Conservation (phyloP, 92 coral and sea anemone species). For the Epizoanthus illoricatus region DNA sequence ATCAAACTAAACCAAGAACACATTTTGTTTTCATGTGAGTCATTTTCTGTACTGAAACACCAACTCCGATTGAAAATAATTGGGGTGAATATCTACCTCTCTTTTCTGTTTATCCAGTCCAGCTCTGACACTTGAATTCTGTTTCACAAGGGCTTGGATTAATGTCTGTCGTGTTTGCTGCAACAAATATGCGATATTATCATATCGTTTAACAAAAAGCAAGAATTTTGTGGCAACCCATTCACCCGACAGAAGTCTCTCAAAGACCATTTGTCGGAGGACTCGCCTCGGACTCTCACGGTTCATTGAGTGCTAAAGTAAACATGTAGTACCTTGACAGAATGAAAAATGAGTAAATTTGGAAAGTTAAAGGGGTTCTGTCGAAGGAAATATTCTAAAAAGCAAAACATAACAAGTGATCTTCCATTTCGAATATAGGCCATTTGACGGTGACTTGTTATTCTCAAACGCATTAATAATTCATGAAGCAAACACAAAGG, state of each 20-base stretch:
- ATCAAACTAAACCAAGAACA: background rate
- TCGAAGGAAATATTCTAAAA: too few relatives aligned
- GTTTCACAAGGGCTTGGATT: conserved; percentile 90
- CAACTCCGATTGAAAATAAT: too few relatives aligned
- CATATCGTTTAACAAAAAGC: background rate
- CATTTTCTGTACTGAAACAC: too few relatives aligned
- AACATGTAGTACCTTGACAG: too few relatives aligned
- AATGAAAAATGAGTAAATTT: too few relatives aligned
- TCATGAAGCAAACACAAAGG: too few relatives aligned
- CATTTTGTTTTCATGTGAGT: background rate
- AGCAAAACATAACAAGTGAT: background rate
- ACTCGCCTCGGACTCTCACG: too few relatives aligned
- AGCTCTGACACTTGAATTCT: conserved; percentile 75
- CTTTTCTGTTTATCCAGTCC: conserved; percentile 77
- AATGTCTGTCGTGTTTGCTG: conserved; percentile 92
- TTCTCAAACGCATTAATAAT: background rate
- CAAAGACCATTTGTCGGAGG: too few relatives aligned
- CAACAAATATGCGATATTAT: background rate
- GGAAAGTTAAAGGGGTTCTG: too few relatives aligned
- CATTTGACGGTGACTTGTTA: too few relatives aligned
- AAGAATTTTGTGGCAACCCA: background rate
- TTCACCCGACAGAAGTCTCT: background rate
- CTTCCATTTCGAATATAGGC: too few relatives aligned
- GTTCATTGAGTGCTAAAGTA: too few relatives aligned
- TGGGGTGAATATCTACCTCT: conserved; percentile 64